Base-by-base conservation (phyloP, 1,140 invertebrate species). In the Oryzaephilus surinamensis region DNA sequence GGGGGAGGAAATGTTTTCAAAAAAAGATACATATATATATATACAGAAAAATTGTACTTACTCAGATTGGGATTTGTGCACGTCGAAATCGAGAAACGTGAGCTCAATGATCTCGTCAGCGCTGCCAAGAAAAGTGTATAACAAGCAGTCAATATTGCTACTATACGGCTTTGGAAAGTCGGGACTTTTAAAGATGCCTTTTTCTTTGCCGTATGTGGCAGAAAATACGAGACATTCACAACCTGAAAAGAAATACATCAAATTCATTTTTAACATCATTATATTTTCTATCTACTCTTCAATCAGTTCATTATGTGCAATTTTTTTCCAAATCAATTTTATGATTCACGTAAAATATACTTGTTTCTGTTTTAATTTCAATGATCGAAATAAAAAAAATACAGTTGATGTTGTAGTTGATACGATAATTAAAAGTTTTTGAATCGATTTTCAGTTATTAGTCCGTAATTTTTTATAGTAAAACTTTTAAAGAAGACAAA, bases 61-160 rank as follows among this genome's bases (percentile, higher is more conserved):
- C 77, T 76, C 71, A 11, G 72, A 52, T 53, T 70, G 62, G 20
- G 64, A 63, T 44, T 75, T 74, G 38, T 70, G 74, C 18, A 85
- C 67, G 59, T 86, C 76, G 60, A 90, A 87, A 50, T 86, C 77
- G 30, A 81, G 71, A 61, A 91, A 87, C 11, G 74, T 76, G 13
- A 91, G 65, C 60, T 89, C 79, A 32, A 89, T 75, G 45, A 89
- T 85, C 64, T 89, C 77, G 52, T 83, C 76, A 1, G 75, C 66
- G 32, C 74, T 75, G 1, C 79, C 83, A 35, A 80, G 63, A 63
- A 91, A 91, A 6, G 83, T 86, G 65, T 88, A 90, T n/a, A 90
- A 72, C 17, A 90, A 73, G 58, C 87, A 91, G 63, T 81, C 73
- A 51, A 85, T 74, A 51, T 78, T 77, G 6, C 74, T 51, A 2